phyloP scores from a whole-genome alignment of 2,888 invertebrate genomes.

The Balanococcus diminutus region DNA sequence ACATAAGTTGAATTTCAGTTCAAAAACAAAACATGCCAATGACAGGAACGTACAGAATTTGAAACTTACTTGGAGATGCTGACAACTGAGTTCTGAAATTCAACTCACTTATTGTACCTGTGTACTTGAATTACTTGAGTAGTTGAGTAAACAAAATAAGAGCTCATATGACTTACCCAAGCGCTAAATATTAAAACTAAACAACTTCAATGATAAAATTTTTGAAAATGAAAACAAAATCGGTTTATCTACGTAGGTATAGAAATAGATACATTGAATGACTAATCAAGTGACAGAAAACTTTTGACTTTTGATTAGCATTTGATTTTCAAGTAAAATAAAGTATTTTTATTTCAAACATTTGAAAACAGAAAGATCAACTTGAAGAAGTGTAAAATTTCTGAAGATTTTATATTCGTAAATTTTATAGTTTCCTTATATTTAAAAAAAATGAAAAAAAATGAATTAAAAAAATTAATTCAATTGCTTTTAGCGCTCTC shows the following conservation, averaged over 20 bases:
- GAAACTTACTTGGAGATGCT: not conserved
- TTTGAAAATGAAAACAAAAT: not conserved
- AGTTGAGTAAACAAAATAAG: not conserved
- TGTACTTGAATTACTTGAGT: no score
- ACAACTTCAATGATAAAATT: not conserved
- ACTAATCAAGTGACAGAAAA: no score
- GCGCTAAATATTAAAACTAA: not conserved
- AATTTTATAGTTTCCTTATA: not conserved
- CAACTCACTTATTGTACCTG: no score
- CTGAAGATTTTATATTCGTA: not conserved
- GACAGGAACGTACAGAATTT: not conserved
- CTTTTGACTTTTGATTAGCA: no score
- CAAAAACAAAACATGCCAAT: not conserved
- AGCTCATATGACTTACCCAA: no score
- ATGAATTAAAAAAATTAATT: not conserved
- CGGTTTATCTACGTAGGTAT: no score
- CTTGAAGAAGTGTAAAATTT: not conserved
- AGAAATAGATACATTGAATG: no score
- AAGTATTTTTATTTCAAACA: not conserved
- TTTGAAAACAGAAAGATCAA: not conserved
- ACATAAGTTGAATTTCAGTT: not conserved
- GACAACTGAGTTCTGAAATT: no score
- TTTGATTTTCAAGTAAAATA: not conserved
- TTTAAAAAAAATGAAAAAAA: not conserved
- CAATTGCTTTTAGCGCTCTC: not conserved